Evolutionary conservation across 2,888 invertebrate species (phyloP).

Genomic region (Ectemnius continuus): DNA sequence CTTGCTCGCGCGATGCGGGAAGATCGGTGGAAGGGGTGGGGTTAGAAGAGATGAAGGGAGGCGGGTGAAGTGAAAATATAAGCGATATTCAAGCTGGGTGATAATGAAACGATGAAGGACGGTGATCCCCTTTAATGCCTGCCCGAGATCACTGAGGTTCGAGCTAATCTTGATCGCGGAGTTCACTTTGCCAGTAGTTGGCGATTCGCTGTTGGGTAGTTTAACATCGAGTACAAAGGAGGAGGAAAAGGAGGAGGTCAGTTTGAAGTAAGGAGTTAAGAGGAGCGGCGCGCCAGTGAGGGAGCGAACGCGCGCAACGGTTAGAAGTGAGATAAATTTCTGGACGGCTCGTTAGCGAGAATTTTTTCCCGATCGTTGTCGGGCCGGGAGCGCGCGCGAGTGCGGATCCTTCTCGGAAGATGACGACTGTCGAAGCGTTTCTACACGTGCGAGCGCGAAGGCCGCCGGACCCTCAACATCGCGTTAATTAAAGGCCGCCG

Average conservation of each 20-base stretch:
- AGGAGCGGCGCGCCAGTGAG: background rate
- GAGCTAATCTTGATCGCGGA: background rate
- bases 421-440: slow-evolving; percentile 22
- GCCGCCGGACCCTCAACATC: slow-evolving; percentile 33
- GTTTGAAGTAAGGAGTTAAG: background rate
- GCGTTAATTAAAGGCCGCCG: slow-evolving; percentile 51
- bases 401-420: slow-evolving; percentile 20
- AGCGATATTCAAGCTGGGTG: too few relatives aligned
- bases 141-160: too few relatives aligned
- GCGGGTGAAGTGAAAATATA: too few relatives aligned
- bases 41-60: background rate
- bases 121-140: too few relatives aligned
- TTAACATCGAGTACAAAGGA: background rate
- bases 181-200: background rate
- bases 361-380: slow-evolving; percentile 11
- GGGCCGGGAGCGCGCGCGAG: background rate
- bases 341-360: background rate
- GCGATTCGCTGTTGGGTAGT: background rate
- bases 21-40: too few relatives aligned
- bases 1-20: too few relatives aligned
- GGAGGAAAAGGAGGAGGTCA: background rate
- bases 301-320: background rate
- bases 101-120: too few relatives aligned
- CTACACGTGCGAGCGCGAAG: slow-evolving; percentile 32
- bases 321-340: slow-evolving; percentile 7